Evolutionary conservation across 2,797 vertebrate species (phyloP).

Genomic region (Xiphorhynchus erythropygius): DNA sequence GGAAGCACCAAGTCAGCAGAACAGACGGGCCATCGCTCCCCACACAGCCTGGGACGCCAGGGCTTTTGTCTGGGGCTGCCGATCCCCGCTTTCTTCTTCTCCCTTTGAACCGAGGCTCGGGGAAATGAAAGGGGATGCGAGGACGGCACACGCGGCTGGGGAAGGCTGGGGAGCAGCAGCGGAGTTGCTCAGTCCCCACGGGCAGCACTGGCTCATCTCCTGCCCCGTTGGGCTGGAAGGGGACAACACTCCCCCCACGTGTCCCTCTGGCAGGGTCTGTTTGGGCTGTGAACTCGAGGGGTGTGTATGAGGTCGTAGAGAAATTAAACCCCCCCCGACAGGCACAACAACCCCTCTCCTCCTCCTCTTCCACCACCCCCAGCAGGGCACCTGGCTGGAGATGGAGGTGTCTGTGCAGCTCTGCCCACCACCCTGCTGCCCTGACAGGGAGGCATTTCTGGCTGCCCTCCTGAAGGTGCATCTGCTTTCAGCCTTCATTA

Average conservation of each 20-base stretch:
- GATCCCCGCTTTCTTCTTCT: not conserved
- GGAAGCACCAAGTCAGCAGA: conserved; percentile 18
- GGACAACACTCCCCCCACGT: rapidly evolving
- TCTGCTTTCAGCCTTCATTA: not conserved
- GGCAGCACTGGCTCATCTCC: not conserved
- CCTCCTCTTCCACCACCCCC: not conserved
- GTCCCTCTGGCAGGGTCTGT: rapidly evolving
- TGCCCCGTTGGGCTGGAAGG: not conserved
- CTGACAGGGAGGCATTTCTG: not conserved
- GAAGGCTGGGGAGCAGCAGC: not conserved
- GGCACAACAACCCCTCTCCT: not conserved
- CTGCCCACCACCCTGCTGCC: not conserved
- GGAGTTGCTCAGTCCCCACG: rapidly evolving
- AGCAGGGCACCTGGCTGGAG: not conserved
- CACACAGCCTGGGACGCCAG: not conserved
- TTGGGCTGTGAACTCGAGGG: not conserved
- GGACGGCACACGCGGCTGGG: rapidly evolving
- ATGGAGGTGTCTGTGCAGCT: rapidly evolving
- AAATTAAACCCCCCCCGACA: not conserved
- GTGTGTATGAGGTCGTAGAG: not conserved
- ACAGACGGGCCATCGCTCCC: not conserved
- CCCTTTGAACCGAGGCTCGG: not conserved
- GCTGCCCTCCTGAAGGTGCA: not conserved
- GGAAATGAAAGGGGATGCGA: not conserved
- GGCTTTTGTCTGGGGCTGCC: not conserved